These are phyloP conservation scores for Ceyx erithaca DNA, from an alignment of 2,797 vertebrate genomes.

Conservation along the genomic window DNA sequence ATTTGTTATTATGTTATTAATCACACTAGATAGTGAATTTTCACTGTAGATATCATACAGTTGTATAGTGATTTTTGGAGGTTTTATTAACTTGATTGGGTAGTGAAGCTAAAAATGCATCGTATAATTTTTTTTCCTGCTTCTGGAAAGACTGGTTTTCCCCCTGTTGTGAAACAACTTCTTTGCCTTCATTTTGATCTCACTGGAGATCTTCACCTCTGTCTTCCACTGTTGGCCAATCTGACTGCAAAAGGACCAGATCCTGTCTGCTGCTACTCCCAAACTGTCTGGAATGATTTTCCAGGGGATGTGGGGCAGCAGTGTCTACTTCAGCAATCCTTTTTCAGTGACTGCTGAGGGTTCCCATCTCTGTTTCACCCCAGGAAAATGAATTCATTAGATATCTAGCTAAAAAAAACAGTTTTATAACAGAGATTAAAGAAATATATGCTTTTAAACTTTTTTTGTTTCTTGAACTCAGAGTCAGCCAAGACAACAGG, in stretches of 20 bases:
- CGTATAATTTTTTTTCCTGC: neutral
- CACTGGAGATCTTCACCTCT: neutral
- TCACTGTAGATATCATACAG: constrained; percentile 66
- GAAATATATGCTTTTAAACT: neutral
- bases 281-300: neutral
- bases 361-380: neutral
- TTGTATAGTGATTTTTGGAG: constrained; percentile 58
- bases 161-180: neutral
- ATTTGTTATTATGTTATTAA: constrained; percentile 85
- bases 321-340: neutral
- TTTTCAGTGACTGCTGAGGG: accelerated
- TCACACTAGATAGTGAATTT: constrained; percentile 79
- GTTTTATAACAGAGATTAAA: neutral
- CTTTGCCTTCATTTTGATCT: neutral
- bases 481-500: neutral
- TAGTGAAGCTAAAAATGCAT: constrained; percentile 33
- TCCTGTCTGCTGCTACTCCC: neutral
- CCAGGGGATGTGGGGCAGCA: neutral
- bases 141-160: neutral
- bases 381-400: neutral
- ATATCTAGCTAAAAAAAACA: neutral
- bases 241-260: neutral
- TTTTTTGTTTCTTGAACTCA: neutral
- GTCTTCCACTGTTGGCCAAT: neutral
- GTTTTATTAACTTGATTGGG: constrained; percentile 62